A percentile compares a stretch with the other conserved stretches of the same genome.
These are phyloP conservation scores for Cordilura impudica DNA, from an alignment of 2,888 invertebrate species.

Conservation along the genomic window DNA sequence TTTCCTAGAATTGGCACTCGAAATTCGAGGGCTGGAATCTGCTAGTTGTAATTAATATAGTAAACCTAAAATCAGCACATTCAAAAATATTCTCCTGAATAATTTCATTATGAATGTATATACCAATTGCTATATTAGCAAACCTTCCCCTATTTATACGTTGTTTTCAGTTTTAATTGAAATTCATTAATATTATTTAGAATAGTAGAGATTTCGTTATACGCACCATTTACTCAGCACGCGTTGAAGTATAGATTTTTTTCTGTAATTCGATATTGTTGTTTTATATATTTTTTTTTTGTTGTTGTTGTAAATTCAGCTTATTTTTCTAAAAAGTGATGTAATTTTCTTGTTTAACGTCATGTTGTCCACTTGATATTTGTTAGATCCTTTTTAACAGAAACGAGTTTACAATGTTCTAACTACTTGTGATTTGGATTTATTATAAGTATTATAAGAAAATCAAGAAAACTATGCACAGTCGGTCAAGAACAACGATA, in stretches of 20 bases:
- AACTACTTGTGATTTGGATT: neutral
- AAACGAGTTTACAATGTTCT: conserved; percentile 24
- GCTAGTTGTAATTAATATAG: too few relatives aligned
- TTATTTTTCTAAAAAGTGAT: conserved; percentile 64
- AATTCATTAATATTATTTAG: conserved; percentile 25
- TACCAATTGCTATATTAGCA: neutral
- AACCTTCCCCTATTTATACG: neutral
- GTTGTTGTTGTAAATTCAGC: conserved; percentile 53
- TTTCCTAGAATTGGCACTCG: too few relatives aligned
- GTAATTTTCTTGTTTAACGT: conserved; percentile 71
- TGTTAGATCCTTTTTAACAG: conserved; percentile 60
- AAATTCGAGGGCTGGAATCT: too few relatives aligned
- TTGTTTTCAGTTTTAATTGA: conserved; percentile 20
- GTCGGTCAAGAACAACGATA: conserved; percentile 47
- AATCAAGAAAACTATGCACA: neutral
- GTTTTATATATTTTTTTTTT: conserved; percentile 51
- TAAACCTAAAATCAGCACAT: too few relatives aligned
- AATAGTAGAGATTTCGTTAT: conserved; percentile 30
- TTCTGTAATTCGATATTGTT: too few relatives aligned
- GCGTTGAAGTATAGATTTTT: conserved; percentile 49
- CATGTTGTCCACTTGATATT: conserved; percentile 64
- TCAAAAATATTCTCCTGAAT: too few relatives aligned
- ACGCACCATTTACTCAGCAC: conserved; percentile 55
- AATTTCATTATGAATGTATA: too few relatives aligned
- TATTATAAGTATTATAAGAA: neutral